Evolutionary conservation across 2,113 vertebrate genomes (phyloP).

Genomic region (Osmerus eperlanus): DNA sequence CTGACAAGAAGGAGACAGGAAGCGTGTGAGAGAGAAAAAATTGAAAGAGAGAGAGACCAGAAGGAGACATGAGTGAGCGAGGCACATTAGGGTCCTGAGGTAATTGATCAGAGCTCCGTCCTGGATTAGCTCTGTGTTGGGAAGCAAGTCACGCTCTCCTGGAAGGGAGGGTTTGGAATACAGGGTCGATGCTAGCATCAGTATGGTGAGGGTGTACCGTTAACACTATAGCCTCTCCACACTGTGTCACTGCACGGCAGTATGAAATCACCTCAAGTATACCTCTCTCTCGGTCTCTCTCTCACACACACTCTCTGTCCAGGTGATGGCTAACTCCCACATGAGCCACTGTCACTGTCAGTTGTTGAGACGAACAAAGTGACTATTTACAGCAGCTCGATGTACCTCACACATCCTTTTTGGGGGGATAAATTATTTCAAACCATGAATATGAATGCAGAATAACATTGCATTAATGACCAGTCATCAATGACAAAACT

Average conservation of each 20-base stretch:
- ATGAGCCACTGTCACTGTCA: slow-evolving; percentile 31
- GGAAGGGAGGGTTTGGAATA: slow-evolving; percentile 28
- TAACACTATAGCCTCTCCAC: too few relatives aligned
- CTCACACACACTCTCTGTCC: slow-evolving; percentile 5
- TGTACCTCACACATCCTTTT: slow-evolving; percentile 18
- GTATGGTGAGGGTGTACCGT: background rate
- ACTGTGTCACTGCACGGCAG: too few relatives aligned
- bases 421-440: background rate
- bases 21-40: background rate
- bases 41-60: background rate
- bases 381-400: slow-evolving; percentile 5
- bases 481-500: slow-evolving; percentile 39
- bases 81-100: slow-evolving; percentile 5
- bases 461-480: slow-evolving; percentile 45
- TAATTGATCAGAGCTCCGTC: slow-evolving; percentile 37
- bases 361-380: slow-evolving; percentile 13
- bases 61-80: too few relatives aligned
- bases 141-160: slow-evolving; percentile 27
- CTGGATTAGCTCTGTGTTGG: slow-evolving; percentile 32
- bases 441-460: slow-evolving; percentile 48
- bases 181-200: slow-evolving; percentile 12
- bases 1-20: background rate
- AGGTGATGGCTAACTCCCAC: background rate
- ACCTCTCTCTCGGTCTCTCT: background rate
- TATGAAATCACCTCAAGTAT: background rate